Percentiles rank a stretch among this genome's conserved stretches.
Conservation (phyloP, 2,113 vertebrate species). For the Cygnus atratus region DNA sequence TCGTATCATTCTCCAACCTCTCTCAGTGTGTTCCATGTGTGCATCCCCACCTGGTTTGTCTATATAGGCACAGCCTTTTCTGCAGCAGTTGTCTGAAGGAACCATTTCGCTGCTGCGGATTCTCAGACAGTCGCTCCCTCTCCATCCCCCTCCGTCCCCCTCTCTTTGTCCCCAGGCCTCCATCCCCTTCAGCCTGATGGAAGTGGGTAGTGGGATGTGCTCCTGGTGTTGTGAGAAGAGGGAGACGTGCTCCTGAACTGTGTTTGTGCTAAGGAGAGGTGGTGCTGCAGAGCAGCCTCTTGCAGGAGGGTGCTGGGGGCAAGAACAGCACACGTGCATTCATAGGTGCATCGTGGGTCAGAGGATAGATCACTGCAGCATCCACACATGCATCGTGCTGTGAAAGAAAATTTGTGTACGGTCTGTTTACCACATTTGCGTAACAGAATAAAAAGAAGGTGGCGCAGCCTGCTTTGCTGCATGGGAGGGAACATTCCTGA, state of each 20-base stretch:
- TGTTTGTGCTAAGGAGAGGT: neutral
- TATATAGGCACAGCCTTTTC: neutral
- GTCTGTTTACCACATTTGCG: neutral
- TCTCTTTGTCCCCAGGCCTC: neutral
- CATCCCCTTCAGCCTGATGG: accelerated
- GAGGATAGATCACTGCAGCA: neutral
- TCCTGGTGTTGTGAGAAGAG: neutral
- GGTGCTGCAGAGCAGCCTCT: neutral
- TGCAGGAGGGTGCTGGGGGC: neutral
- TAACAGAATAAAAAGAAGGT: neutral
- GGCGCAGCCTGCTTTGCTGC: neutral
- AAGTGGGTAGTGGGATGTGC: accelerated
- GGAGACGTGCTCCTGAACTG: neutral
- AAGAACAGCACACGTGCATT: accelerated
- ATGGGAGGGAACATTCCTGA: neutral
- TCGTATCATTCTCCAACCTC: neutral
- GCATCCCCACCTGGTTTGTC: neutral
- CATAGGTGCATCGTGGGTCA: neutral
- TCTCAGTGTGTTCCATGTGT: neutral
- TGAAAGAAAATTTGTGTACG: neutral
- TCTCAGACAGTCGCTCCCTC: neutral
- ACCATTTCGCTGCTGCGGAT: slow-evolving; percentile 38
- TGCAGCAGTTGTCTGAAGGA: neutral
- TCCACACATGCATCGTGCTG: accelerated
- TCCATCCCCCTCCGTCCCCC: neutral